A percentile compares a stretch with the other conserved stretches of the same genome.
Evolutionary conservation across 2,797 vertebrate species (phyloP).

Genomic region (Semotilus atromaculatus): DNA sequence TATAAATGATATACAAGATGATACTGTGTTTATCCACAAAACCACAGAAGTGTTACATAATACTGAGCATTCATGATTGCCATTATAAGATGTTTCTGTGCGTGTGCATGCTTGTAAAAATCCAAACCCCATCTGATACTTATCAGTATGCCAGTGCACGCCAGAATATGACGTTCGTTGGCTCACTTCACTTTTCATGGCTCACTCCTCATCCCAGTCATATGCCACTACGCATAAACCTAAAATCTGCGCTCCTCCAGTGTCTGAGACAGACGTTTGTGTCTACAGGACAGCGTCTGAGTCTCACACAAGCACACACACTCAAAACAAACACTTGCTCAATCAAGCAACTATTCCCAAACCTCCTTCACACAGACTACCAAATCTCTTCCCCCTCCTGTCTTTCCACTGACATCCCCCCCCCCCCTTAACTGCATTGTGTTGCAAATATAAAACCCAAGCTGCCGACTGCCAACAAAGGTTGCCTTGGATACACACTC

Average conservation of each 20-base stretch:
- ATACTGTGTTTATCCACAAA: neutral
- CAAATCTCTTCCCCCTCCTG: neutral
- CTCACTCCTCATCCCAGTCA: conserved; percentile 44
- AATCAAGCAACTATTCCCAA: conserved; percentile 52
- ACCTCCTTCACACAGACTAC: conserved; percentile 42
- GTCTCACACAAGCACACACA: conserved; percentile 23
- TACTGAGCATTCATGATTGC: neutral
- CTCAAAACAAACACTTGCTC: conserved; percentile 47
- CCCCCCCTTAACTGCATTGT: conserved; percentile 58
- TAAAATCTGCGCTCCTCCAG: conserved; percentile 36
- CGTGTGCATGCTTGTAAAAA: neutral
- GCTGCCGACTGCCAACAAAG: conserved; percentile 60
- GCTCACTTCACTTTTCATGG: conserved; percentile 24
- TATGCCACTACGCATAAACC: conserved; percentile 32
- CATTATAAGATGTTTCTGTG: neutral
- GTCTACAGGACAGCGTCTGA: conserved; percentile 34
- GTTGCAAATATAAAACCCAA: conserved; percentile 65
- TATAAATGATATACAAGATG: neutral
- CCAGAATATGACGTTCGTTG: conserved; percentile 15
- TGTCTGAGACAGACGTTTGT: conserved; percentile 54
- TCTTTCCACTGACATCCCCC: conserved; percentile 12
- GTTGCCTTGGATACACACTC: conserved; percentile 66
- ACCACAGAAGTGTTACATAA: neutral
- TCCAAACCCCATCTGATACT: neutral
- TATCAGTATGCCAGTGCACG: conserved; percentile 16